Base-by-base conservation (phyloP, 2,797 vertebrate species). In the Rousettus madagascariensis region DNA sequence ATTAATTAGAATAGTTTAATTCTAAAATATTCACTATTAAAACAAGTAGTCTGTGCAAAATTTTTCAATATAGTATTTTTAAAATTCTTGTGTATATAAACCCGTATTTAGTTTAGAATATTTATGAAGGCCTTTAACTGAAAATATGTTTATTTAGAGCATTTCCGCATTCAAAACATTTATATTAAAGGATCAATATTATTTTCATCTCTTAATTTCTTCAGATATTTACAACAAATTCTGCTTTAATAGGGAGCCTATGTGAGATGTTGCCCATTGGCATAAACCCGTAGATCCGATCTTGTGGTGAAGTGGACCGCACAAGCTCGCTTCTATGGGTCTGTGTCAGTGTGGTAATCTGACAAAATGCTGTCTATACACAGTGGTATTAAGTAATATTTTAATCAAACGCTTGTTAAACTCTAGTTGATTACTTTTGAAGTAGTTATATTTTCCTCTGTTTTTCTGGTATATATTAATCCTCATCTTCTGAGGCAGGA, bases 221-320 rank as follows among this genome's bases (percentile, higher is more conserved):
- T 79, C 84, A 80, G 36, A n/a, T 84, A 79, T 80, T 96, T 77
- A 80, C 65, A 84, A 80, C 63, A 92, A 79, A 90, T 92, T 83
- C 74, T 69, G 19, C 55, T 65, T 19, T 83, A 80, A 6, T 80
- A 97, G 82, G 90, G 87, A 95, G 95, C 51, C 74, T 49, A 74
- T 83, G 84, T 92, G 78, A 96, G 96, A 61, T 0, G 24, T 96
- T 98, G 98, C 99, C 99, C 99, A 98, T 98, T 99, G 99, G 99
- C 99, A 99, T 99, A 99, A 99, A 99, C 99, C 99, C 99, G 99
- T 99, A 99, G 99, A 99, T 99, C 99, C 99, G 99, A 99, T 99
- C 99, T 99, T 99, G 99, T 99, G 99, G 99, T 99, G 98, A 99
- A 99, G 99, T 96, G 98, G 97, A 99, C 98, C 98, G 98, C 99